phyloP scores from a whole-genome alignment of 2,888 invertebrate species.

The Orthonevra nobilis region DNA sequence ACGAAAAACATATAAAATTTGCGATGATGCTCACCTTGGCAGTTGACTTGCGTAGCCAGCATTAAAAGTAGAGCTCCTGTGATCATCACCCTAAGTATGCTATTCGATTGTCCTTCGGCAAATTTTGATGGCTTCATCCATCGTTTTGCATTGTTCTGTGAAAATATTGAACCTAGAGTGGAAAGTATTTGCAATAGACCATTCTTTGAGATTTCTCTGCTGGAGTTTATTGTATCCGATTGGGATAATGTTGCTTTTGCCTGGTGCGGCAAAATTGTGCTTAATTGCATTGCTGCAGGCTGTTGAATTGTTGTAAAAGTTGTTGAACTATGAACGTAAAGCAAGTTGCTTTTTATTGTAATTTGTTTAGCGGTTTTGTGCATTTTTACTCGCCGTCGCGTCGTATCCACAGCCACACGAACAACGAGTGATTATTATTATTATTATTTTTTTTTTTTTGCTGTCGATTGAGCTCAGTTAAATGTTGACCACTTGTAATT shows the following conservation, averaged over 20 bases:
- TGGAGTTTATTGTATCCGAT: conserved; percentile 44
- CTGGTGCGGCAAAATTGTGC: conserved; percentile 42
- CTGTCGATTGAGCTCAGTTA: conserved; percentile 43
- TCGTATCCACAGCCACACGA: background rate
- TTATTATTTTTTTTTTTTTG: no score
- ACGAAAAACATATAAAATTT: no score
- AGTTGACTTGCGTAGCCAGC: conserved; percentile 46
- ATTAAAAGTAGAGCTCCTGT: conserved; percentile 55
- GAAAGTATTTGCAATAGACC: conserved; percentile 39
- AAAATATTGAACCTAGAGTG: conserved; percentile 19
- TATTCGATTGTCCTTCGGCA: conserved; percentile 8
- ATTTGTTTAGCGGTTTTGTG: conserved; percentile 41
- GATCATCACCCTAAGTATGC: conserved; percentile 28
- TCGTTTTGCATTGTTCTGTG: conserved; percentile 16
- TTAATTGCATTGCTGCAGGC: conserved; percentile 45
- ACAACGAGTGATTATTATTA: conserved; percentile 12
- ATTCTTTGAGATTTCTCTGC: conserved; percentile 35
- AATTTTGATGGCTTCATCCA: background rate
- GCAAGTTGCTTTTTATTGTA: conserved; percentile 30
- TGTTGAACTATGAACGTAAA: conserved; percentile 53
- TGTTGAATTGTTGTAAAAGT: conserved; percentile 28
- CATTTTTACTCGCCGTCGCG: conserved; percentile 51
- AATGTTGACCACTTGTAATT: background rate
- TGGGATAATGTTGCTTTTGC: conserved; percentile 25
- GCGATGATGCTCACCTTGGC: conserved; percentile 62